A percentile compares a stretch with the other conserved stretches of the same genome.
Conservation (phyloP, 2,888 invertebrate species). For the Nomada hirtipes region DNA sequence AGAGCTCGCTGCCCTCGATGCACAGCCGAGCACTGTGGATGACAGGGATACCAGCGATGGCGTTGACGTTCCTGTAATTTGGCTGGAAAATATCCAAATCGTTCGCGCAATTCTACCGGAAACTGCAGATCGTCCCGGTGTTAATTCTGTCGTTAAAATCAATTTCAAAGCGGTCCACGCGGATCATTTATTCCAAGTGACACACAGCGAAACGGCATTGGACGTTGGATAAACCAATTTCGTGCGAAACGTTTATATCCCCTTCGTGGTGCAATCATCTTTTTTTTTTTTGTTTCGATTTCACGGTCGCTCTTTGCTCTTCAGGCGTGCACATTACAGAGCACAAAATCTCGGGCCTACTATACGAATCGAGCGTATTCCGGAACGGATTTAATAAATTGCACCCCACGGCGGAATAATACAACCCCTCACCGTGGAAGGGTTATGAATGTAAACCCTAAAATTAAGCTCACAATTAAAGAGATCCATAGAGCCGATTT, state of each 20-base stretch:
- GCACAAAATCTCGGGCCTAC: not conserved
- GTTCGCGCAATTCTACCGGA: conserved; percentile 62
- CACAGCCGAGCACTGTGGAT: conserved; percentile 65
- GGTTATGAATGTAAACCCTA: conserved; percentile 77
- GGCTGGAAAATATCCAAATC: conserved; percentile 70
- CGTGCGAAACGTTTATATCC: not conserved
- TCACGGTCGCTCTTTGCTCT: not conserved
- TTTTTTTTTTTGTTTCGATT: not conserved
- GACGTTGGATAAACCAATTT: conserved; percentile 5
- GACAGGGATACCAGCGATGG: conserved; percentile 70
- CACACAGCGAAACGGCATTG: not conserved
- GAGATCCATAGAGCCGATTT: conserved; percentile 62
- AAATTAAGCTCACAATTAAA: conserved; percentile 76
- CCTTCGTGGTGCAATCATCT: not conserved
- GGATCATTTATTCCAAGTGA: conserved; percentile 15
- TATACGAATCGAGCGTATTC: conserved; percentile 38
- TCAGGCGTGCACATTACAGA: not conserved
- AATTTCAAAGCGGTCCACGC: conserved; percentile 35
- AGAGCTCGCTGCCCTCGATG: conserved; percentile 66
- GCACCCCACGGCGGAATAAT: conserved; percentile 59
- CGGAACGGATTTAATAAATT: conserved; percentile 72
- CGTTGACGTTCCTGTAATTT: conserved; percentile 75
- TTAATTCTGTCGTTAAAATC: conserved; percentile 58
- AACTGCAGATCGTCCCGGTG: conserved; percentile 54
- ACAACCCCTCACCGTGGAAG: conserved; percentile 68